Evolutionary conservation across 2,888 invertebrate genomes (phyloP), one percentile per base, ranked within the genome.

Genomic region (Brachypterus glaber): DNA sequence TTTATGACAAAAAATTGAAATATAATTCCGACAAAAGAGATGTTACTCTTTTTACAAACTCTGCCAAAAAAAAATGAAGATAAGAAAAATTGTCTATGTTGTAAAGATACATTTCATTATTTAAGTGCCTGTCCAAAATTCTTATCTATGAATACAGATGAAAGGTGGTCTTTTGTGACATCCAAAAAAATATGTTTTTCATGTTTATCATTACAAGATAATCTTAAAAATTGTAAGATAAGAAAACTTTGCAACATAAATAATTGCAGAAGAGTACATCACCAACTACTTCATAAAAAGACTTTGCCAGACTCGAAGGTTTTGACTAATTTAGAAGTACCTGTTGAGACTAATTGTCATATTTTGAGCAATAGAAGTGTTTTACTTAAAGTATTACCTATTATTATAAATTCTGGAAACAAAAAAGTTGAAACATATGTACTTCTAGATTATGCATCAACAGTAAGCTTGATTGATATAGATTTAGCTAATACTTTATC

Each of bases 371-470:
- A 30, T n/a, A 37, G 17, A 7, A 37, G 5, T 8, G 30, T 30
- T 17, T 17, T 37, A 14, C 25, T 37, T 24, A 37, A 37, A 32
- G 33, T 37, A 15, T 25, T 31, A 15, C 31, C 31, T 5, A 16
- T 31, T 11, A 14, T 31, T 4, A n/a, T 37, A 14, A 5, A 33
- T 16, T 17, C 15, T 25, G 24, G 26, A 15, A 4, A 14, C 13
- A 24, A 33, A 17, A 15, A 4, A 4, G 25, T 37, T 3, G 8
- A 37, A n/a, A 37, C 37, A 3, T 37, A 24, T 37, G 32, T 33
- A 11, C 24, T 37, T n/a, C 33, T 37, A 27, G 32, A 33, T 25
- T 25, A 37, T n/a, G 24, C 37, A 21, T 37, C 32, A 8, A 32
- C 37, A 13, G 14, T 33, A 8, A 33, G 12, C 17, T 14, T 33